A percentile compares a stretch with the other conserved stretches of the same genome.
These are phyloP conservation scores for Spodoptera picta DNA, from an alignment of 2,888 invertebrate species.

Conservation along the genomic window DNA sequence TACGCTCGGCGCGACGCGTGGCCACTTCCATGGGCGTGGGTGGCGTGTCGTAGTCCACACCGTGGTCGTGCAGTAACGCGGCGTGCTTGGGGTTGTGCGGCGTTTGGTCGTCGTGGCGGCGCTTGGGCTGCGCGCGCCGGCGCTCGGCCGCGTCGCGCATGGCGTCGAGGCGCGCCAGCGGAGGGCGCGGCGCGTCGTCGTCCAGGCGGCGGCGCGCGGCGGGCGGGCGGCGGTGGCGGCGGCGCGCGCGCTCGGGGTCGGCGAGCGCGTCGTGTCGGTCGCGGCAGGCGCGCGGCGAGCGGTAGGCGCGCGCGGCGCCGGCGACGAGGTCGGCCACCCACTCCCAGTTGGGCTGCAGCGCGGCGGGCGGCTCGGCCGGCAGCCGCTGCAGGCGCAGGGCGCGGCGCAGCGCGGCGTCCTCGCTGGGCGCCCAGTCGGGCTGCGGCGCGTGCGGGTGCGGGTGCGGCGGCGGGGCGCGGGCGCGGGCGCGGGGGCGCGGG, in stretches of 20 bases:
- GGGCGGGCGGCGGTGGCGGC: constrained; percentile 93
- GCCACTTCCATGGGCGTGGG: constrained; percentile 95
- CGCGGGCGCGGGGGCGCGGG: constrained; percentile 85
- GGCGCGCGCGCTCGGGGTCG: constrained; percentile 95
- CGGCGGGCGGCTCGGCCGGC: constrained; percentile 91
- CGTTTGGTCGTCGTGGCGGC: constrained; percentile 91
- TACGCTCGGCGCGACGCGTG: constrained; percentile 93
- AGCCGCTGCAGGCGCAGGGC: constrained; percentile 91
- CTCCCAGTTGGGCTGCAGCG: constrained; percentile 99
- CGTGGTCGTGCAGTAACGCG: constrained; percentile 94
- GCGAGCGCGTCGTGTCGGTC: constrained; percentile 96
- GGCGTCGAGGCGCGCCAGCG: constrained; percentile 90
- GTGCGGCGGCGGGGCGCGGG: constrained; percentile 87
- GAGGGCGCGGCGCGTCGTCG: constrained; percentile 84
- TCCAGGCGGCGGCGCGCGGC: constrained; percentile 92
- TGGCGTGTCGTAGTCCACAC: constrained; percentile 95
- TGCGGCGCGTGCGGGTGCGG: constrained; percentile 91
- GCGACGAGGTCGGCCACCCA: constrained; percentile 97
- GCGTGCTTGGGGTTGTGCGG: constrained; percentile 94
- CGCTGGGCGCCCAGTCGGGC: constrained; percentile 97
- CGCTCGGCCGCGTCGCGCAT: constrained; percentile 93
- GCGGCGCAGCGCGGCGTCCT: constrained; percentile 96
- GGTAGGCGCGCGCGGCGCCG: constrained; percentile 94
- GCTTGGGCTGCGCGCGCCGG: constrained; percentile 93
- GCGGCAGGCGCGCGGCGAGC: constrained; percentile 97